phyloP scores from a whole-genome alignment of 1,140 invertebrate genomes.

The Nasonia vitripennis region DNA sequence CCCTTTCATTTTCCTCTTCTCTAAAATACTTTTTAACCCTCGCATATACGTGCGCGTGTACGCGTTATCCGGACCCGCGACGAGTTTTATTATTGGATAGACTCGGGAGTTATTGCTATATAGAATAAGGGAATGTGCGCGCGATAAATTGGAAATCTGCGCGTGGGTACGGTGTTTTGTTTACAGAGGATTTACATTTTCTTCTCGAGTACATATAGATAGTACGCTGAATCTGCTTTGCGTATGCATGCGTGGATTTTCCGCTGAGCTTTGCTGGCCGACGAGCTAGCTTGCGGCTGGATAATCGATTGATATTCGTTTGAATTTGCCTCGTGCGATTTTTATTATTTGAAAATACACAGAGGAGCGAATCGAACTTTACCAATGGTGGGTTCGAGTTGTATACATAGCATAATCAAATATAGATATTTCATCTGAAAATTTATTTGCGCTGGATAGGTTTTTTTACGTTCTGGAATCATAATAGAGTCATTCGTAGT shows the following conservation, averaged over 20 bases:
- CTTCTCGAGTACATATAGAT: neutral
- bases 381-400: no score
- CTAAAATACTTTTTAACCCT: conserved; percentile 20
- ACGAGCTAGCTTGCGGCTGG: neutral
- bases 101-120: conserved; percentile 27
- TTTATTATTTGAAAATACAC: neutral
- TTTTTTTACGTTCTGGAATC: no score
- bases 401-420: no score
- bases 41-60: neutral
- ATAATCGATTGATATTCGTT: neutral
- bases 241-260: neutral
- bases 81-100: conserved; percentile 7
- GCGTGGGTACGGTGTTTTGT: neutral
- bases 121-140: conserved; percentile 2
- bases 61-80: neutral
- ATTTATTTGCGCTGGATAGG: no score
- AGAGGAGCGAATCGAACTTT: no score
- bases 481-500: no score
- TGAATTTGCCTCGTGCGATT: neutral
- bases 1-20: conserved; percentile 8
- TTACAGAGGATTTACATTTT: neutral
- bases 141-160: neutral
- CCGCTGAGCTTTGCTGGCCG: neutral
- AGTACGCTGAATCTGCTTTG: neutral
- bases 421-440: no score